These are phyloP conservation scores for Proteles cristata DNA, from an alignment of 2,113 vertebrate genomes.

Conservation along the genomic window DNA sequence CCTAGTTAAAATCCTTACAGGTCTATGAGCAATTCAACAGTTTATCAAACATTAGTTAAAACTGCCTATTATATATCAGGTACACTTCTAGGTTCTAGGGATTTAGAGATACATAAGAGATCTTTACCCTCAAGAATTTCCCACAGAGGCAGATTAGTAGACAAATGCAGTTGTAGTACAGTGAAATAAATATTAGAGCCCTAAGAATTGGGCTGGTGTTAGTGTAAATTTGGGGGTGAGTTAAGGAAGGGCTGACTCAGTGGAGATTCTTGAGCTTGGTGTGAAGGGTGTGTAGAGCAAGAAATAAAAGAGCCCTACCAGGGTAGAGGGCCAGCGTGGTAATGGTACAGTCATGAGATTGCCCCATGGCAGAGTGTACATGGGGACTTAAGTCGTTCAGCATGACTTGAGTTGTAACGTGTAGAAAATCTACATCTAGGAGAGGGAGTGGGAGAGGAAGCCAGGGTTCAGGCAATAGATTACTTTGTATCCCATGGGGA, in stretches of 20 bases:
- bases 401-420: background rate
- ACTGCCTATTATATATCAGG: background rate
- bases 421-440: background rate
- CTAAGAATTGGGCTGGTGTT: background rate
- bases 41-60: constrained; percentile 10
- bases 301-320: background rate
- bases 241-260: background rate
- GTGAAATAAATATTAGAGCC: background rate
- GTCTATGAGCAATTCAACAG: background rate
- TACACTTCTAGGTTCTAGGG: background rate
- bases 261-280: background rate
- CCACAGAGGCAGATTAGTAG: background rate
- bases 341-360: background rate
- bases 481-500: background rate
- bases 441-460: background rate
- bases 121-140: background rate
- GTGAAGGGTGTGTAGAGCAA: background rate
- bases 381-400: background rate
- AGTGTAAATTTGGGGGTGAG: background rate
- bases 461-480: background rate
- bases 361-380: background rate
- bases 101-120: constrained; percentile 5
- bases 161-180: background rate
- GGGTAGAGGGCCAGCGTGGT: background rate
- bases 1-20: background rate